Evolutionary conservation across 2,797 vertebrate genomes (phyloP), one percentile per base, ranked within the genome.

Genomic region (Trichosurus vulpecula): DNA sequence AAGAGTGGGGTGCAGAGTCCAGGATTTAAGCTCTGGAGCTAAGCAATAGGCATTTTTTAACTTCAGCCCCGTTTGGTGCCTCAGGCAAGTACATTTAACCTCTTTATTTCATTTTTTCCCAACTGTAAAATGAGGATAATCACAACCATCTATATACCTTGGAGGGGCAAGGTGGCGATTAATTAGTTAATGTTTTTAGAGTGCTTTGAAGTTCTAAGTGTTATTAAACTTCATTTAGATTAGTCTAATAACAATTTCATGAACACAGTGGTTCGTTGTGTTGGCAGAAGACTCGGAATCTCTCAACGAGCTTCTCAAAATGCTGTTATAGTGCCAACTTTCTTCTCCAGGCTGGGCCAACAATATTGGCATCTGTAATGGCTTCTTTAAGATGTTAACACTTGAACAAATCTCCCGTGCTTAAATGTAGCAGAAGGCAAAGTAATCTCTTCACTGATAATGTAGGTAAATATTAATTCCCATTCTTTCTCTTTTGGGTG

Each of bases 161-260:
- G 93, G 54, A 97, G 96, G 96, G 94, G 41, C 56, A 90, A 94
- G 92, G 93, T 90, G 93, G 95, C 61, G 87, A 97, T 97, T 97
- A 97, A 97, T 97, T 97, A 97, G 97, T 95, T 97, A 96, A 97
- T 95, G 94, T n/a, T 11, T 92, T 95, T 41, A 89, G 91, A 56
- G 89, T 52, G 89, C 96, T 95, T 96, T 97, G 95, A 96, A 96
- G 96, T 93, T 91, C 91, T 96, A 96, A 96, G 94, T 87, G 93
- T 54, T 97, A 97, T 97, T 97, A 98, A 96, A 57, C 54, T 90
- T 97, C 95, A 95, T 97, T 97, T 98, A 95, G 96, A 95, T 93
- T 87, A 74, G 51, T n/a, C 92, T 96, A 95, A 95, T 96, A 94
- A 81, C 66, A 47, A 96, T 93, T 96, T 94, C 89, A 92, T 74